Percentiles rank a stretch among this genome's conserved stretches.
phyloP scores from a whole-genome alignment of 1,140 invertebrate genomes.

The Campoletis sonorensis region DNA sequence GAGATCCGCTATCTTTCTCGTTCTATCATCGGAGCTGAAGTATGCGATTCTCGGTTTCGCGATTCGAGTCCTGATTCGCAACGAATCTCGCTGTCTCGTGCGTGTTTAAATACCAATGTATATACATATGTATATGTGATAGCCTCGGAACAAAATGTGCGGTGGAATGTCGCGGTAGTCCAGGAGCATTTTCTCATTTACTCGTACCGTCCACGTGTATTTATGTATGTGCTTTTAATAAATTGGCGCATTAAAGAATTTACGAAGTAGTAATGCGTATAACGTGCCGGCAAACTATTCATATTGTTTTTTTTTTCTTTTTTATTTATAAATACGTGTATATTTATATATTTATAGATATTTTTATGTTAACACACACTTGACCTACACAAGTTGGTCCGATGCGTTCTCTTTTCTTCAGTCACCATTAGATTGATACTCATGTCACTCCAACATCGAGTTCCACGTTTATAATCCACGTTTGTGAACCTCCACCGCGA shows the following conservation, averaged over 20 bases:
- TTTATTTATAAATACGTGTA: no score
- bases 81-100: not conserved
- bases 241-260: constrained; percentile 58
- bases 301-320: not conserved
- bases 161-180: constrained; percentile 33
- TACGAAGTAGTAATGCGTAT: constrained; percentile 52
- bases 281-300: constrained; percentile 21
- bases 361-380: no score
- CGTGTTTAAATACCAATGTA: not conserved
- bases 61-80: constrained; percentile 15
- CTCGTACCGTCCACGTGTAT: constrained; percentile 44
- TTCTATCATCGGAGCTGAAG: constrained; percentile 41
- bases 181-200: constrained; percentile 26
- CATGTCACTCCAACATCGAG: constrained; percentile 27
- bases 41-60: constrained; percentile 36
- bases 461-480: not conserved
- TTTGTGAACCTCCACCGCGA: not conserved
- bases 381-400: not conserved
- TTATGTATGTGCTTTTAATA: constrained; percentile 42
- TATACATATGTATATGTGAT: constrained; percentile 1
- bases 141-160: constrained; percentile 12
- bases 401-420: constrained; percentile 1
- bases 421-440: constrained; percentile 36
- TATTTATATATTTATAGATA: no score
- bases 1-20: constrained; percentile 48